These are phyloP conservation scores for Rambutsinella grinnellia DNA, from an alignment of 2,888 invertebrate species.

Conservation along the genomic window DNA sequence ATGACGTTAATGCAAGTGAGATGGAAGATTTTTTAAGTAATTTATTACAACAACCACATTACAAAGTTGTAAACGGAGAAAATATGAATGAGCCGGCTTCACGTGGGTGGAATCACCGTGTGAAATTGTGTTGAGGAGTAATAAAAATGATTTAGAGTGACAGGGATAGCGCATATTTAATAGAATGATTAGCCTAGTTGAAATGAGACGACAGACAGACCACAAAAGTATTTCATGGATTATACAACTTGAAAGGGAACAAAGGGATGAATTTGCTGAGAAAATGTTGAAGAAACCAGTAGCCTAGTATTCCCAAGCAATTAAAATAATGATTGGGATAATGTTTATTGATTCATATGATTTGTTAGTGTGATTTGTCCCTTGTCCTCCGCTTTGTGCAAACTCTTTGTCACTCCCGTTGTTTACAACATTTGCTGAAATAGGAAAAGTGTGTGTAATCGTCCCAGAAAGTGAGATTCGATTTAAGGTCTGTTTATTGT, in stretches of 20 bases:
- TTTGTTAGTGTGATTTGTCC: conserved; percentile 25
- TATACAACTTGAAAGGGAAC: not conserved
- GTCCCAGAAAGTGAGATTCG: conserved; percentile 21
- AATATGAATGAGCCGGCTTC: too few species aligned
- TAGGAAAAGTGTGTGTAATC: not conserved
- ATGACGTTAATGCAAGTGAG: too few species aligned
- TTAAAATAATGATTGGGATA: conserved; percentile 22
- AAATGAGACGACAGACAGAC: too few species aligned
- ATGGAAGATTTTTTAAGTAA: too few species aligned
- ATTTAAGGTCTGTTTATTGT: conserved; percentile 26
- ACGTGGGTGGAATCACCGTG: too few species aligned
- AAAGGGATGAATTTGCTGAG: not conserved
- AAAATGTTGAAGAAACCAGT: conserved; percentile 53
- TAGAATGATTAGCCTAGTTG: too few species aligned
- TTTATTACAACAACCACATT: too few species aligned
- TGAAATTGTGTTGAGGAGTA: not conserved
- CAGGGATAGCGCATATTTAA: too few species aligned
- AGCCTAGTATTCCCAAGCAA: conserved; percentile 48
- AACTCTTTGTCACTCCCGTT: conserved; percentile 48
- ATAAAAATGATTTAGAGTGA: too few species aligned
- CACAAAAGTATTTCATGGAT: conserved; percentile 19
- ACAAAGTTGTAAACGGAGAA: too few species aligned
- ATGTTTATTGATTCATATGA: conserved; percentile 19
- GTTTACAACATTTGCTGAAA: conserved; percentile 35
- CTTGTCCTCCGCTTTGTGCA: conserved; percentile 19